Evolutionary conservation across 2,888 invertebrate genomes (phyloP).

Genomic region (Brachylomia viminalis): DNA sequence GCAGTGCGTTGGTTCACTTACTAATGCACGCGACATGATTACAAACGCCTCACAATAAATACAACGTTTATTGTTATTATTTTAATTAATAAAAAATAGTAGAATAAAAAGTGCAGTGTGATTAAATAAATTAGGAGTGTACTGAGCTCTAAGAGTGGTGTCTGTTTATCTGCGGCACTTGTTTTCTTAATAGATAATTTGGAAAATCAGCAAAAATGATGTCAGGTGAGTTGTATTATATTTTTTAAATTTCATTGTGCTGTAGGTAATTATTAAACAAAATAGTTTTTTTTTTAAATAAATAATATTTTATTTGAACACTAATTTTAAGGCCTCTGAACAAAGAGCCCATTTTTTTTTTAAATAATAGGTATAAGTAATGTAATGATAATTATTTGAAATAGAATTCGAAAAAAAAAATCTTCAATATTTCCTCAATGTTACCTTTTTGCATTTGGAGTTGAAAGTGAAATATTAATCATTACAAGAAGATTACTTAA

Average conservation of each 20-base stretch:
- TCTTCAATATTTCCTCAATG: neutral
- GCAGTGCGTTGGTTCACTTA: slow-evolving; percentile 63
- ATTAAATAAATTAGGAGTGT: slow-evolving; percentile 1
- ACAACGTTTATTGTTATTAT: slow-evolving; percentile 12
- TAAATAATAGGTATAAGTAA: too few species aligned
- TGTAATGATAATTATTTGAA: neutral
- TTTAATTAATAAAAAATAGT: slow-evolving; percentile 11
- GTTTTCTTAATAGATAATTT: neutral
- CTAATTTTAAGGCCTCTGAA: too few species aligned
- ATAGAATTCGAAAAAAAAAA: too few species aligned
- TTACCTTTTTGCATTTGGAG: neutral
- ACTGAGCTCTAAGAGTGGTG: neutral
- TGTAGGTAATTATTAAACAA: too few species aligned
- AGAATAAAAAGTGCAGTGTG: slow-evolving; percentile 7
- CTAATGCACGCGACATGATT: slow-evolving; percentile 63
- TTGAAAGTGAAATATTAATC: neutral
- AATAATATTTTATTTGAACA: too few species aligned
- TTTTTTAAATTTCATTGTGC: neutral
- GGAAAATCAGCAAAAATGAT: slow-evolving; percentile 68
- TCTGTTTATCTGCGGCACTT: neutral
- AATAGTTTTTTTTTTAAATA: too few species aligned
- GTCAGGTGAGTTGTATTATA: slow-evolving; percentile 69
- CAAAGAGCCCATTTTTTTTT: too few species aligned
- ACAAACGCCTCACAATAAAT: slow-evolving; percentile 58
- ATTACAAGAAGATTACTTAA: neutral